Evolutionary conservation across 2,797 vertebrate species (phyloP).

Genomic region (Malacoraja senta): DNA sequence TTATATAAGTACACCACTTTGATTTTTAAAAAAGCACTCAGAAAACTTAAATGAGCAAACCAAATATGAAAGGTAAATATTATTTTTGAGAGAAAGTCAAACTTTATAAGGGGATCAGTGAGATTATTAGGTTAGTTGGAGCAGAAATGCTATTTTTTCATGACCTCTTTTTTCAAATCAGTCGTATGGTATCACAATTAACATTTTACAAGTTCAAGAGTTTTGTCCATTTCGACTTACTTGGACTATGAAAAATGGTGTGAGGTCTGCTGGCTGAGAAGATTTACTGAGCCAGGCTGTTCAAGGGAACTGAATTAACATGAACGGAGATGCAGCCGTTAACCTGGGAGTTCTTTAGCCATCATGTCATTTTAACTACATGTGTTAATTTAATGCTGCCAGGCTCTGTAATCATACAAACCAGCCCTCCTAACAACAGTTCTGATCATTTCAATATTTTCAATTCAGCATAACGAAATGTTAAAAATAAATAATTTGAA

Average conservation of each 20-base stretch:
- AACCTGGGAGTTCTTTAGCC: constrained; percentile 31
- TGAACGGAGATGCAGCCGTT: constrained; percentile 31
- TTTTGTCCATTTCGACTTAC: background rate
- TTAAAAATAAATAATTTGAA: background rate
- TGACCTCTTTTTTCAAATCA: background rate
- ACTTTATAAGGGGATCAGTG: background rate
- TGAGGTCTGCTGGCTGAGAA: background rate
- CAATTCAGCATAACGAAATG: background rate
- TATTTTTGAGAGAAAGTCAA: constrained; percentile 8
- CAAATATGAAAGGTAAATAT: background rate
- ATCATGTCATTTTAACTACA: constrained; percentile 30
- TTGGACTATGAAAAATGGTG: background rate
- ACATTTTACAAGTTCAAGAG: background rate
- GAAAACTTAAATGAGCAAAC: constrained; percentile 9
- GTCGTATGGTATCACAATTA: background rate
- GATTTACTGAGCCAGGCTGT: constrained; percentile 30
- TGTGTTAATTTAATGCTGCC: constrained; percentile 31
- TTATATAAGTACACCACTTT: background rate
- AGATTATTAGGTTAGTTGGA: background rate
- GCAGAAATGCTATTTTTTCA: background rate
- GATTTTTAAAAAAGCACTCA: background rate
- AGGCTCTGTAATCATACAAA: constrained; percentile 26
- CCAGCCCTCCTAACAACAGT: background rate
- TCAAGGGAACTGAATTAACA: constrained; percentile 27
- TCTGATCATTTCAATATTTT: constrained; percentile 21